Base-by-base conservation (phyloP, 2,888 invertebrate species). In the Drosophila borborema region DNA sequence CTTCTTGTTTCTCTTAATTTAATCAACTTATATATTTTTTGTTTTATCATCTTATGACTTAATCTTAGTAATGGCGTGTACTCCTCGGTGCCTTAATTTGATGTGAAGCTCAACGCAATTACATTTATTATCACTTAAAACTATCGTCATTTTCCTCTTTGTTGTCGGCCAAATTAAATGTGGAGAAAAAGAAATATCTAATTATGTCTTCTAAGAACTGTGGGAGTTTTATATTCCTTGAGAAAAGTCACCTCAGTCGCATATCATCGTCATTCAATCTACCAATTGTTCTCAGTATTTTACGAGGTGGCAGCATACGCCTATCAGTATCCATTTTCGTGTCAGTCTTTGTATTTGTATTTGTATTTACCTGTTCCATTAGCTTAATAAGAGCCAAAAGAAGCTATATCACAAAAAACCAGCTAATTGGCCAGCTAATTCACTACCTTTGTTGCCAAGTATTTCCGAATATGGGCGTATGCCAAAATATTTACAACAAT, bases 181-280 rank as follows among this genome's bases (percentile, higher is more conserved):
- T 31, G 20, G 18, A 31, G 31, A 31, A 53, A 73, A 7, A 59
- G 55, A 74, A 64, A 67, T 84, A 81, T 86, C 69, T 89, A 86
- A 86, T 83, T 73, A 81, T 77, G 81, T 81, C 71, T 89, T 83
- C 73, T 89, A 86, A 84, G 86, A 83, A 81, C 89, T 86, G 84
- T 84, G 89, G 81, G 84, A 84, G 84, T 76, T 56, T 66, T 64
- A 43, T 38, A 45, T 51, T 20, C 12, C 12, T 12, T 34, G 41
- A 41, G 41, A 41, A 41, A 7, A 41, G 41, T 40, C 16, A 31
- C n/a, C n/a, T n/a, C 12, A 23, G 20, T 64, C 66, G 46, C 64
- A 77, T 74, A 80, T 83, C 77, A 60, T 61, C 53, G 68, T 38
- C 60, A 62, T 28, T 54, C 71, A 80, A 82, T 83, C 86, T 16